Evolutionary conservation across 2,797 vertebrate genomes (phyloP).

Genomic region (Muraenolepis orangiensis): DNA sequence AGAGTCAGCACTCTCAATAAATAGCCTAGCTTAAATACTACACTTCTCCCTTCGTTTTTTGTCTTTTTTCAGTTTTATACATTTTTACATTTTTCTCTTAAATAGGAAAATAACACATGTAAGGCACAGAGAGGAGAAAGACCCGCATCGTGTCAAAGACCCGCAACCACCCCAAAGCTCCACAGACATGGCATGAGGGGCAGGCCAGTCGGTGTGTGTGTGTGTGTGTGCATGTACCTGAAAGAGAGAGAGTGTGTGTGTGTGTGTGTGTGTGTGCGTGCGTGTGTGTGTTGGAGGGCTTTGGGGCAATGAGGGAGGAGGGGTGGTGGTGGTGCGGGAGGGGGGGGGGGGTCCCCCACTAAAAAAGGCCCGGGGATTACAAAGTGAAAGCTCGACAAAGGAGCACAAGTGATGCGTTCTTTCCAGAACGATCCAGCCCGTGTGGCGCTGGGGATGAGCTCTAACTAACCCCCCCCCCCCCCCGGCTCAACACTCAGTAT

Average conservation of each 20-base stretch:
- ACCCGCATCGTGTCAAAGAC: slow-evolving; percentile 76
- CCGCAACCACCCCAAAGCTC: slow-evolving; percentile 43
- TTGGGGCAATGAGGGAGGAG: background rate
- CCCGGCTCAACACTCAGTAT: slow-evolving; percentile 73
- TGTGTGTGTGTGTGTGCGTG: slow-evolving; percentile 33
- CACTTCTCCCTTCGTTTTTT: slow-evolving; percentile 42
- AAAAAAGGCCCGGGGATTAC: slow-evolving; percentile 87
- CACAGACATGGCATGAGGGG: slow-evolving; percentile 72
- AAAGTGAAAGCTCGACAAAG: slow-evolving; percentile 97
- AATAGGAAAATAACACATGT: slow-evolving; percentile 93
- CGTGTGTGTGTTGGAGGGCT: too few relatives aligned
- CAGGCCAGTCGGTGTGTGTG: slow-evolving; percentile 43
- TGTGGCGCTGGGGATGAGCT: slow-evolving; percentile 82
- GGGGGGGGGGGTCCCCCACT: slow-evolving; percentile 69
- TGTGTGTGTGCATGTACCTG: background rate
- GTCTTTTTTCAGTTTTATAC: slow-evolving; percentile 20
- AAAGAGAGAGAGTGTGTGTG: background rate
- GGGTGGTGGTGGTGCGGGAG: slow-evolving; percentile 47
- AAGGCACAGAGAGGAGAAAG: slow-evolving; percentile 90
- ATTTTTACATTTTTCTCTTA: slow-evolving; percentile 56
- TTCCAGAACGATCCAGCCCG: slow-evolving; percentile 89
- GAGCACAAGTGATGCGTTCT: slow-evolving; percentile 93
- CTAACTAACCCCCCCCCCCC: slow-evolving; percentile 74
- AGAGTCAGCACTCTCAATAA: slow-evolving; percentile 98
- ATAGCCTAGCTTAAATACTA: slow-evolving; percentile 83